Evolutionary conservation across 2,888 invertebrate genomes (phyloP), one percentile per base, ranked within the genome.

Genomic region (Hoplodrina ambigua): DNA sequence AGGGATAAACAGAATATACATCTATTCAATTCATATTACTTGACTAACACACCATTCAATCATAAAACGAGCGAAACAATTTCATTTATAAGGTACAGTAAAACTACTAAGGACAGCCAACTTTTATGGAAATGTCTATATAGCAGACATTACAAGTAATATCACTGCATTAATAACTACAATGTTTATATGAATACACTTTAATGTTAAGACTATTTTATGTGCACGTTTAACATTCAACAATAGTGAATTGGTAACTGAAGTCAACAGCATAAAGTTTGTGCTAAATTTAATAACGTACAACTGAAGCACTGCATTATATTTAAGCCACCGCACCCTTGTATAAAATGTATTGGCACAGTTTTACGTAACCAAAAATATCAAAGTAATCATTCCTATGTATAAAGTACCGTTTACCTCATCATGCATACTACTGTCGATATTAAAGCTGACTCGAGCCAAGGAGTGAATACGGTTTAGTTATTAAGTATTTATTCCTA

Each of bases 241-340:
- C 83, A 85, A 85, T 79, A 84, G 84, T 85, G 86, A 89, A 90
- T 90, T 94, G 94, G 94, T 94, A 94, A 94, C 94, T 93, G 87
- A 88, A 85, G 78, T 84, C 70, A 82, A 88, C 78, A 66, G 72
- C 64, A 53, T 69, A 30, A 73, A 59, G 55, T 81, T 83, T 83
- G 83, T 85, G 83, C 83, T 76, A 64, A 60, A 69, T 80, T 68
- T 65, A 46, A 59, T 52, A 67, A 66, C 83, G 77, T 76, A 72
- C 64, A 78, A 73, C 55, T 64, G 59, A 78, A 69, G 76, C 68
- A 64, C 62, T 67, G 64, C 59, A 62, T 70, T 66, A 37, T 58
- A 71, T 67, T 60, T 20, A 70, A 79, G 58, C 56, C 64, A 72
- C 59, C 20, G 30, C 63, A 60, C 49, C 41, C 49, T 57, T 44